Evolutionary conservation across 2,797 vertebrate genomes (phyloP), one percentile per base, ranked within the genome.

Genomic region (Cottoperca gobio): DNA sequence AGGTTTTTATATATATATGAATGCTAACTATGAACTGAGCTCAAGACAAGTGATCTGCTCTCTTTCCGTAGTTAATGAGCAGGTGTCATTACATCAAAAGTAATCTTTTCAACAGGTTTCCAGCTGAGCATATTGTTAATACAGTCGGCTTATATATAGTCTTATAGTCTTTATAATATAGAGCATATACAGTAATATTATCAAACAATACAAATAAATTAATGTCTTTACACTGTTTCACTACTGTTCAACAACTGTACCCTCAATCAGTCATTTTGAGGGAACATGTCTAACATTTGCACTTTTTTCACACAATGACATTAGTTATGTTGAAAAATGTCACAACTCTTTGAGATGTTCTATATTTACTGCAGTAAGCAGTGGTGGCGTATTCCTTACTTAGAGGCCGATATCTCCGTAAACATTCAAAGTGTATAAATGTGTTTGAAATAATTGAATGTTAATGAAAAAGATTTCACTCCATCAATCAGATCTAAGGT

Each of bases 1-100:
- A 21, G 46, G 13, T 39, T 75, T 81, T 50, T 19, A 48, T 17
- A n/a, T 66, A 10, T 21, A 3, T 23, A 40, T 57, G 12, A 52
- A 35, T 43, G 39, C 48, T 55, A 43, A 45, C 5, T 55, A 40
- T 66, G 48, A 76, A 19, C 8, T 54, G 31, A 26, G 12, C 24
- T 45, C 3, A 75, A 54, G 13, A 24, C 61, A 59, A 54, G 65
- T 21, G 8, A 53, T 14, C 6, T 24, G 6, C 26, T 43, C 13
- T 12, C 13, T 21, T 53, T 11, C 26, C 26, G 16, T 58, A 8
- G 31, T 33, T 33, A 23, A 8, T 13, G 14, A n/a, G 13, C 23
- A 57, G 11, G 14, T 21, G 17, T 63, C 40, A 24, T 71, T 21
- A 58, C 21, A 55, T 46, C 17, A n/a, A 45, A 33, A 31, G 55